Evolutionary conservation across 2,797 vertebrate species (phyloP).

Genomic region (Ptychobarbus kaznakovi): DNA sequence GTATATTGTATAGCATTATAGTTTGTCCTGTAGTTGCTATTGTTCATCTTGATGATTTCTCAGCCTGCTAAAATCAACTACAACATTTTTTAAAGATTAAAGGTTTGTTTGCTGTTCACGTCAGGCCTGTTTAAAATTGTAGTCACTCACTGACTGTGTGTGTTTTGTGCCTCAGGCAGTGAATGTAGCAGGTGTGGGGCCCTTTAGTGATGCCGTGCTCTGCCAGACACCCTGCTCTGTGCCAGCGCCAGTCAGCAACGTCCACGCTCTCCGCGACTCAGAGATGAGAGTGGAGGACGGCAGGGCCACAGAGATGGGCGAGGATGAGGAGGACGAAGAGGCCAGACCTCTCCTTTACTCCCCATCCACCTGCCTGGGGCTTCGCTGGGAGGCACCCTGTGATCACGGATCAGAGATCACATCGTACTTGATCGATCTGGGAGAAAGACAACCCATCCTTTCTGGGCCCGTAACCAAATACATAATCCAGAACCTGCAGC

Average conservation of each 20-base stretch:
- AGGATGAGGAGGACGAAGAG: constrained; percentile 54
- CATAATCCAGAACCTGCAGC: constrained; percentile 90
- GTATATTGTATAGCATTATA: background rate
- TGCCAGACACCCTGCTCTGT: constrained; percentile 94
- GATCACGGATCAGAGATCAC: constrained; percentile 94
- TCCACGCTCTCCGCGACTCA: constrained; percentile 85
- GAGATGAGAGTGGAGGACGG: constrained; percentile 79
- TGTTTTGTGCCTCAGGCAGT: constrained; percentile 79
- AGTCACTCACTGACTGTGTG: background rate
- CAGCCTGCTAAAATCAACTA: background rate
- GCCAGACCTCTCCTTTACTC: constrained; percentile 76
- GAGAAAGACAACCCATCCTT: constrained; percentile 88
- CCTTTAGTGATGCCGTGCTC: constrained; percentile 89
- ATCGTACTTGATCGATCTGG: constrained; percentile 94
- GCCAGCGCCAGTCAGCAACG: constrained; percentile 87
- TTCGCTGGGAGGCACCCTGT: constrained; percentile 91
- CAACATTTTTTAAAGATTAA: background rate
- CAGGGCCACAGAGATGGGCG: constrained; percentile 49
- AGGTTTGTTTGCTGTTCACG: background rate
- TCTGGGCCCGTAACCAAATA: constrained; percentile 86
- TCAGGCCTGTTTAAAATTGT: background rate
- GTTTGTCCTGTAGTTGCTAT: background rate
- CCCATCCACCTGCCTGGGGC: constrained; percentile 91
- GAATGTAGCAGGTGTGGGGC: constrained; percentile 88
- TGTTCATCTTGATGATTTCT: background rate